These are phyloP conservation scores for Helicolenus hilgendorfi DNA, from an alignment of 2,797 vertebrate species.

Conservation along the genomic window DNA sequence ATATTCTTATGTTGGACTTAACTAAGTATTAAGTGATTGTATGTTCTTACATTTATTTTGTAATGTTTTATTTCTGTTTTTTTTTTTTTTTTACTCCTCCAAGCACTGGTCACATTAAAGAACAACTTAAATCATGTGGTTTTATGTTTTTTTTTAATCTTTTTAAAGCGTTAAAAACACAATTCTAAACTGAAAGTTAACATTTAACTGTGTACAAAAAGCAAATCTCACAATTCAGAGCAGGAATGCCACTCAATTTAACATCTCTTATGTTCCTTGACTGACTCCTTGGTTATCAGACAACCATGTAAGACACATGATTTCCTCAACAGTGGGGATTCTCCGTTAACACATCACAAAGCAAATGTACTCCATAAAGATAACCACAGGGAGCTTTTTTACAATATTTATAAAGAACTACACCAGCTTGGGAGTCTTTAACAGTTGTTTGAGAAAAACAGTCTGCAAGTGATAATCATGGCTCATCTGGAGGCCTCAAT, in stretches of 20 bases:
- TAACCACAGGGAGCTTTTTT: conserved; percentile 14
- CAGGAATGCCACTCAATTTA: background rate
- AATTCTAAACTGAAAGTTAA: background rate
- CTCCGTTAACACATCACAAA: background rate
- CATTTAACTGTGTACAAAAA: background rate
- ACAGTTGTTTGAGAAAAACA: background rate
- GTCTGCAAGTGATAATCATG: background rate
- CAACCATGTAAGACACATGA: background rate
- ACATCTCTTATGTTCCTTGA: background rate
- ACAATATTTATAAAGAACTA: conserved; percentile 56
- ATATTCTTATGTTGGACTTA: background rate
- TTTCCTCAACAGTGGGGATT: background rate
- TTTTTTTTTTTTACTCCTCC: background rate
- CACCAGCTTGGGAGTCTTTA: background rate
- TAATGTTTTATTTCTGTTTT: background rate
- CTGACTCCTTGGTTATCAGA: background rate
- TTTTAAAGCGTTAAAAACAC: conserved; percentile 3
- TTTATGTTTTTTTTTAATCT: conserved; percentile 32
- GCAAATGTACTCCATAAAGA: background rate
- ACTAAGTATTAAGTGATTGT: background rate
- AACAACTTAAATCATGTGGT: conserved; percentile 19
- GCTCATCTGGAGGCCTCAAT: background rate
- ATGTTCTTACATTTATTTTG: background rate
- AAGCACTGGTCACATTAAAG: conserved; percentile 46
- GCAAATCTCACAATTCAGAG: background rate